Evolutionary conservation across 2,888 invertebrate genomes (phyloP).

Genomic region (Chrysolina haemoptera): DNA sequence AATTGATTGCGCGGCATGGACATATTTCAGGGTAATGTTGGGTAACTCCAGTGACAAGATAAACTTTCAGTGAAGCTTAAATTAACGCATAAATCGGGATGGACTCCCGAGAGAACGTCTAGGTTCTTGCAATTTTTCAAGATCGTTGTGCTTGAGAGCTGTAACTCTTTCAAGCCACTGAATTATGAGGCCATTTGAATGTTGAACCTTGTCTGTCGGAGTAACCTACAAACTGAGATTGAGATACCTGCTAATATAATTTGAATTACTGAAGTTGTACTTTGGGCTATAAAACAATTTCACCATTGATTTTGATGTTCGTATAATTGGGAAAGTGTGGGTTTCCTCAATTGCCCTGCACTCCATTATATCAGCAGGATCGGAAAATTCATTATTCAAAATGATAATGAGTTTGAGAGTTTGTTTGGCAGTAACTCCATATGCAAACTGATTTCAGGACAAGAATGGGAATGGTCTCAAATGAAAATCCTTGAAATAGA

Average conservation of each 20-base stretch:
- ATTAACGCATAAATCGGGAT: slow-evolving; percentile 60
- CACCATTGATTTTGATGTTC: slow-evolving; percentile 20
- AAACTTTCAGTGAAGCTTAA: slow-evolving; percentile 59
- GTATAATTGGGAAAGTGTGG: slow-evolving; percentile 36
- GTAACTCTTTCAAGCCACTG: slow-evolving; percentile 50
- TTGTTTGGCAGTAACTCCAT: too few relatives aligned
- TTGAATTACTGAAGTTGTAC: slow-evolving; percentile 52
- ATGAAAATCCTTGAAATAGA: too few relatives aligned
- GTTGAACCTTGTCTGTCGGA: slow-evolving; percentile 49
- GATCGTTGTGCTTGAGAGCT: slow-evolving; percentile 50
- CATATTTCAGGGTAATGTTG: slow-evolving; percentile 62
- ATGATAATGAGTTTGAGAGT: too few relatives aligned
- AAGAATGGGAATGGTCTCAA: too few relatives aligned
- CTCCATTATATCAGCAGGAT: too few relatives aligned
- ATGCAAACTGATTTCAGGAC: too few relatives aligned
- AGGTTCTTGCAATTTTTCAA: slow-evolving; percentile 56
- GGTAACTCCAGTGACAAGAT: slow-evolving; percentile 62
- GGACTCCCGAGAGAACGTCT: slow-evolving; percentile 49
- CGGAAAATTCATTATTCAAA: too few relatives aligned
- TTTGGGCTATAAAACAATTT: slow-evolving; percentile 43
- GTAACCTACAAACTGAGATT: slow-evolving; percentile 51
- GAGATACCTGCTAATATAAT: slow-evolving; percentile 53
- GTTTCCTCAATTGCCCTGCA: not conserved
- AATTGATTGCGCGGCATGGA: slow-evolving; percentile 60
- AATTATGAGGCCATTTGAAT: slow-evolving; percentile 55